A percentile compares a stretch with the other conserved stretches of the same genome.
These are phyloP conservation scores for Cephus nigrinus DNA, from an alignment of 2,888 invertebrate species.

Conservation along the genomic window DNA sequence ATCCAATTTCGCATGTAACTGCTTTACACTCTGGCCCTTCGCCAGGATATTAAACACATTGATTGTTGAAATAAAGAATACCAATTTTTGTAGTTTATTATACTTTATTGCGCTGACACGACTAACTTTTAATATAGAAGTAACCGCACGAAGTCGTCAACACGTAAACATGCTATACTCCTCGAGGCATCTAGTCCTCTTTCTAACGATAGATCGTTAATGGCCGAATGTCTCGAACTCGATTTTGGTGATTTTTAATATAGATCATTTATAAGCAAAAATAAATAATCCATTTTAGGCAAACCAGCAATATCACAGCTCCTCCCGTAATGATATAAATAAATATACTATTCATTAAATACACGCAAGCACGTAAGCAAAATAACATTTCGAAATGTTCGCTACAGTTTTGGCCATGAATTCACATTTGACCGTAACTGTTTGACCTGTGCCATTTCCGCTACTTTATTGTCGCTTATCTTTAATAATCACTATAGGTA, in stretches of 20 bases:
- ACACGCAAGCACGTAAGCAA: not conserved
- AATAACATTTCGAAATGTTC: not conserved
- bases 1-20: not conserved
- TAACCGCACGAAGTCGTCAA: not conserved
- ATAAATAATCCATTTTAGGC: too few species aligned
- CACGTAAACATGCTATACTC: not conserved
- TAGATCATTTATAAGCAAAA: not conserved
- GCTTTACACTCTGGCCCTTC: not conserved
- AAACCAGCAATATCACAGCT: not conserved
- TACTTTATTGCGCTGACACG: not conserved
- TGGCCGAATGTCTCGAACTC: not conserved
- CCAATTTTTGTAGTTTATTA: not conserved
- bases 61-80: not conserved
- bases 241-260: not conserved
- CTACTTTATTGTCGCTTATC: not conserved
- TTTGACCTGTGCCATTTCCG: not conserved
- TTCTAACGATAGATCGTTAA: not conserved
- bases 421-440: not conserved
- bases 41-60: not conserved
- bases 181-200: not conserved
- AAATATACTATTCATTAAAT: not conserved
- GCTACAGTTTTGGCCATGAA: not conserved
- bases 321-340: not conserved
- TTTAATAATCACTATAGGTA: too few species aligned
- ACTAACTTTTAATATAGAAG: not conserved